A percentile compares a stretch with the other conserved stretches of the same genome.
Evolutionary conservation across 2,797 vertebrate species (phyloP).

Genomic region (Podargus strigoides): DNA sequence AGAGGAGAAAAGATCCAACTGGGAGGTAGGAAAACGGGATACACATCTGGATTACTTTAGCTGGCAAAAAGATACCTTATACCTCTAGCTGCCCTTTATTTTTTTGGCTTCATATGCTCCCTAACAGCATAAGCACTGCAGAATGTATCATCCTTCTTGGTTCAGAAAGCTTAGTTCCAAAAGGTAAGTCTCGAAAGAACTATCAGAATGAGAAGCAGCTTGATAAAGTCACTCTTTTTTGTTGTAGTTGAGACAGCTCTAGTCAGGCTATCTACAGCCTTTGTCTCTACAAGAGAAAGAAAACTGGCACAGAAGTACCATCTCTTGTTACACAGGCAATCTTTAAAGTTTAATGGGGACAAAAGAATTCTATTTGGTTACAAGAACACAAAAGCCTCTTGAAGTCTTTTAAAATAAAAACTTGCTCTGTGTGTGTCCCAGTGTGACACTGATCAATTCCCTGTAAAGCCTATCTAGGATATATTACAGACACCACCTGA

Average conservation of each 20-base stretch:
- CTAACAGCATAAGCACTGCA: background rate
- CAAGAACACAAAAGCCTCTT: constrained; percentile 19
- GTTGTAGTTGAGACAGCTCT: background rate
- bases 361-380: constrained; percentile 56
- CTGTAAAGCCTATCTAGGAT: background rate
- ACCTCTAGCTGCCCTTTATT: background rate
- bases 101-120: background rate
- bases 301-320: background rate
- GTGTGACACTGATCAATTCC: background rate
- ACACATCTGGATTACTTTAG: background rate
- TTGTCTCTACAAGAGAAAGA: background rate
- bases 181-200: background rate
- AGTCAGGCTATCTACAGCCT: background rate
- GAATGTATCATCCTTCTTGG: background rate
- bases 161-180: background rate
- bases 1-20: background rate
- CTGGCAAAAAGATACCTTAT: background rate
- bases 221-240: background rate
- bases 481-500: background rate
- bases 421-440: background rate
- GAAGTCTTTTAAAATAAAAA: background rate
- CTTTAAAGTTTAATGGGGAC: constrained; percentile 48
- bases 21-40: background rate
- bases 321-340: background rate
- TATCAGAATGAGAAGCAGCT: background rate